phyloP scores from a whole-genome alignment of 2,113 vertebrate species.

The Podarcis muralis region DNA sequence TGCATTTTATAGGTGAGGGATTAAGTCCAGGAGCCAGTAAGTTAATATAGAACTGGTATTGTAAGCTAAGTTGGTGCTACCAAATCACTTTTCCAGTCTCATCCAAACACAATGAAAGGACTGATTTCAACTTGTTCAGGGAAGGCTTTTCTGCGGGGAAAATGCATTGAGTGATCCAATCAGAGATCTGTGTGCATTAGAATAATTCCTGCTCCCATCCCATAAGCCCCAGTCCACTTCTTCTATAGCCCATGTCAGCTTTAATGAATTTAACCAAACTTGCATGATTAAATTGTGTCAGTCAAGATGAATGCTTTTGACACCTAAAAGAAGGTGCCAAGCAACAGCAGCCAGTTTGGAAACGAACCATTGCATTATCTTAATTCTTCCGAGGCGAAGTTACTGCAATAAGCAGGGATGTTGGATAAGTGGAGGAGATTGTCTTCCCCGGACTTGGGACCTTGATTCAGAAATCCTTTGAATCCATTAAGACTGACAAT shows the following conservation, averaged over 20 bases:
- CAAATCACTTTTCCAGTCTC: too few species aligned
- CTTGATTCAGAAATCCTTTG: constrained; percentile 14
- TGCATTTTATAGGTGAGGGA: too few species aligned
- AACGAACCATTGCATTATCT: constrained; percentile 18
- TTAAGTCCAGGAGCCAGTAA: too few species aligned
- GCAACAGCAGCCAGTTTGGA: constrained; percentile 17
- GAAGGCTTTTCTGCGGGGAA: constrained; percentile 17
- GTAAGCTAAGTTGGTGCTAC: too few species aligned
- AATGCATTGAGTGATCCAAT: constrained; percentile 35
- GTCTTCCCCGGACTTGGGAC: constrained; percentile 43
- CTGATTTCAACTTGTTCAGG: constrained; percentile 1
- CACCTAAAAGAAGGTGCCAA: constrained; percentile 42
- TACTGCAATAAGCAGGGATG: constrained; percentile 24
- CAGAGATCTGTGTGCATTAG: constrained; percentile 41
- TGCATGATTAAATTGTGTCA: constrained; percentile 42
- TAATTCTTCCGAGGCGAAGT: constrained; percentile 25
- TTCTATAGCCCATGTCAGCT: constrained; percentile 40
- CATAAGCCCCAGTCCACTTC: constrained; percentile 7
- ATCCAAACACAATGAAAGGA: too few species aligned
- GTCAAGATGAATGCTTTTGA: constrained; percentile 36
- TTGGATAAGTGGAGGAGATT: constrained; percentile 19
- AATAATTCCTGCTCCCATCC: constrained; percentile 44
- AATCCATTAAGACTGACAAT: constrained; percentile 31
- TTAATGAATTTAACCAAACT: constrained; percentile 47
- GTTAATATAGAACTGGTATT: too few species aligned